Percentiles rank a stretch among this genome's conserved stretches.
Conservation (phyloP, 2,797 vertebrate species). For the Gambelia wislizenii region DNA sequence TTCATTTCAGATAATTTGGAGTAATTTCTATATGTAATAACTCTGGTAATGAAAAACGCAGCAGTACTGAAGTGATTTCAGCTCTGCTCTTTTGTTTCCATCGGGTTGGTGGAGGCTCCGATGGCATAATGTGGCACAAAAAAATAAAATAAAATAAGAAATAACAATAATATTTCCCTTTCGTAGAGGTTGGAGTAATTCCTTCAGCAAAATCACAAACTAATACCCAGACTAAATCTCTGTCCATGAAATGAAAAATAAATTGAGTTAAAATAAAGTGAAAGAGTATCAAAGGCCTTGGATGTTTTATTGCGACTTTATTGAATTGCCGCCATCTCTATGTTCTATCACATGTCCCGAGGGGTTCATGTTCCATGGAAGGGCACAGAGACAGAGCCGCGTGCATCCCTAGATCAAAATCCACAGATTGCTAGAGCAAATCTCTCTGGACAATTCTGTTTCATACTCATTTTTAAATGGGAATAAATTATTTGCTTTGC, state of each 20-base stretch:
- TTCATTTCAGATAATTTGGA: conserved; percentile 90
- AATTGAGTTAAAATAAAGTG: conserved; percentile 88
- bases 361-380: conserved; percentile 73
- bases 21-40: conserved; percentile 87
- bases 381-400: conserved; percentile 60
- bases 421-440: conserved; percentile 45
- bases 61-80: conserved; percentile 85
- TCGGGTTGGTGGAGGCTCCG: conserved; percentile 40
- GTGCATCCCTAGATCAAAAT: conserved; percentile 63
- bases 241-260: conserved; percentile 90
- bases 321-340: conserved; percentile 81
- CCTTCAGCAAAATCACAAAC: conserved; percentile 87
- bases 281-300: conserved; percentile 81
- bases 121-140: conserved; percentile 83
- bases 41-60: conserved; percentile 88
- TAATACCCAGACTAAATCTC: conserved; percentile 87
- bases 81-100: conserved; percentile 77
- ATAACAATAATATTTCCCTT: conserved; percentile 87
- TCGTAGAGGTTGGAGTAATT: conserved; percentile 86
- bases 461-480: conserved; percentile 62
- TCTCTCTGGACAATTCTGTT: conserved; percentile 38
- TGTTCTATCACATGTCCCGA: conserved; percentile 75
- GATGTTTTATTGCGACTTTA: conserved; percentile 86
- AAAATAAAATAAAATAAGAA: conserved; percentile 86
- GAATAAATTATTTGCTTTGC: conserved; percentile 53